Conservation (phyloP, 2,797 vertebrate species). For the Aldrovandia affinis region DNA sequence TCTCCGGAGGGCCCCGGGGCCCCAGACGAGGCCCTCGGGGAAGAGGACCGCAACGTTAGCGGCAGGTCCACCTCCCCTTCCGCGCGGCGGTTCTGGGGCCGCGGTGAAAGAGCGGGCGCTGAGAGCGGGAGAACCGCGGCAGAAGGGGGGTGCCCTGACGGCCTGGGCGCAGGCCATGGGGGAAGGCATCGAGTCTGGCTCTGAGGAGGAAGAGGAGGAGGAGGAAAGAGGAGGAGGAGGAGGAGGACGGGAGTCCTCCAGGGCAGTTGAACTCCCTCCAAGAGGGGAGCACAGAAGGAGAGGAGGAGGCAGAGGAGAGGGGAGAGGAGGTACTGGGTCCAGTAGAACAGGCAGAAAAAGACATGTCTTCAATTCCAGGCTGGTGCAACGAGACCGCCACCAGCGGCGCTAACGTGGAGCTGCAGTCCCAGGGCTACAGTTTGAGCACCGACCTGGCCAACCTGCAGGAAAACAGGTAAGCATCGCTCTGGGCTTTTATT, state of each 20-base stretch:
- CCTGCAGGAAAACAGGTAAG: constrained; percentile 76
- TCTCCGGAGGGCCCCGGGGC: constrained; percentile 69
- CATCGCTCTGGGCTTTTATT: neutral
- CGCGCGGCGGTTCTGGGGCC: constrained; percentile 55
- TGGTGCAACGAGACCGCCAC: constrained; percentile 84
- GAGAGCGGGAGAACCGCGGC: neutral
- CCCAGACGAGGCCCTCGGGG: constrained; percentile 61
- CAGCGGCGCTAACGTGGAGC: constrained; percentile 66
- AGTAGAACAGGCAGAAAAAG: constrained; percentile 88
- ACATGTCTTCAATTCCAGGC: constrained; percentile 97
- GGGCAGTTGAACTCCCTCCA: constrained; percentile 86
- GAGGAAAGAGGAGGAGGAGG: constrained; percentile 50
- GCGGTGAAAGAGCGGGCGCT: constrained; percentile 36
- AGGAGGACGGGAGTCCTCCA: constrained; percentile 71
- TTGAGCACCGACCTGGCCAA: constrained; percentile 68
- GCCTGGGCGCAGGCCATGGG: constrained; percentile 20
- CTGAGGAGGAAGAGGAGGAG: constrained; percentile 57
- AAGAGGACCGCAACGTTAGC: constrained; percentile 50
- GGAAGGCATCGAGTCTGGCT: constrained; percentile 73
- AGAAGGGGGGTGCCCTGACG: neutral
- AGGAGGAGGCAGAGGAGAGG: constrained; percentile 92
- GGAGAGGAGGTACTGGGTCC: constrained; percentile 82
- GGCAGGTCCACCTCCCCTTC: constrained; percentile 32
- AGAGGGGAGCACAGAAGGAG: constrained; percentile 88
- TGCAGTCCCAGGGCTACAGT: constrained; percentile 63